Evolutionary conservation across 2,113 vertebrate genomes (phyloP).

Genomic region (Cyanoliseus patagonus): DNA sequence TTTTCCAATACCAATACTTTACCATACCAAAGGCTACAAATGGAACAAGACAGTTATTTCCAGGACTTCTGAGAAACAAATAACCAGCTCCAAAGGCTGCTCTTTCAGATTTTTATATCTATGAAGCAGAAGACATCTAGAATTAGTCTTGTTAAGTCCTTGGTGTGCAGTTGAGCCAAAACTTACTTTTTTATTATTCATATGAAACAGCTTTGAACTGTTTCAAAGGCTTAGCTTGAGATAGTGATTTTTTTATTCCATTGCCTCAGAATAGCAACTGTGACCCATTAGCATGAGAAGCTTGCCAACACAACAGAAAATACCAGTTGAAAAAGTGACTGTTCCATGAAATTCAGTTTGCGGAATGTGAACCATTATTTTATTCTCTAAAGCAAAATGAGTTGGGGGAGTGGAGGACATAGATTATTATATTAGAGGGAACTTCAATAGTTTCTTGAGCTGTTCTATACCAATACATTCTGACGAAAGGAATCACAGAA

Average conservation of each 20-base stretch:
- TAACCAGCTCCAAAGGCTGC: slow-evolving; percentile 21
- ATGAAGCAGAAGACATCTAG: slow-evolving; percentile 7
- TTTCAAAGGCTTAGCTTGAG: slow-evolving; percentile 21
- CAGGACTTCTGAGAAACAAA: slow-evolving; percentile 48
- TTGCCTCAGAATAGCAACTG: neutral
- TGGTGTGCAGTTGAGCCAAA: neutral
- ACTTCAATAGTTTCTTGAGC: neutral
- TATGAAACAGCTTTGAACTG: slow-evolving; percentile 34
- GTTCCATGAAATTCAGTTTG: neutral
- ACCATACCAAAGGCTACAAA: slow-evolving; percentile 66
- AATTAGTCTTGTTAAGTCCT: neutral
- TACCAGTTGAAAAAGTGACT: neutral
- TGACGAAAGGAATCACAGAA: slow-evolving; percentile 8
- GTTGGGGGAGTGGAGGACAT: neutral
- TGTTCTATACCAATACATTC: slow-evolving; percentile 8
- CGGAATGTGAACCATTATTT: neutral
- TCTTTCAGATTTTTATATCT: slow-evolving; percentile 19
- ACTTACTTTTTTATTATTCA: neutral
- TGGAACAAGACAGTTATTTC: slow-evolving; percentile 57
- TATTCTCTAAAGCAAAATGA: neutral
- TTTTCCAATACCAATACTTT: slow-evolving; percentile 62
- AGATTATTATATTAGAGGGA: neutral
- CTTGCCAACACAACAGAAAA: neutral
- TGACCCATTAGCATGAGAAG: neutral
- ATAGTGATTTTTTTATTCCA: neutral